phyloP scores from a whole-genome alignment of 2,888 invertebrate genomes.

The Drosophila cyrtoloma region DNA sequence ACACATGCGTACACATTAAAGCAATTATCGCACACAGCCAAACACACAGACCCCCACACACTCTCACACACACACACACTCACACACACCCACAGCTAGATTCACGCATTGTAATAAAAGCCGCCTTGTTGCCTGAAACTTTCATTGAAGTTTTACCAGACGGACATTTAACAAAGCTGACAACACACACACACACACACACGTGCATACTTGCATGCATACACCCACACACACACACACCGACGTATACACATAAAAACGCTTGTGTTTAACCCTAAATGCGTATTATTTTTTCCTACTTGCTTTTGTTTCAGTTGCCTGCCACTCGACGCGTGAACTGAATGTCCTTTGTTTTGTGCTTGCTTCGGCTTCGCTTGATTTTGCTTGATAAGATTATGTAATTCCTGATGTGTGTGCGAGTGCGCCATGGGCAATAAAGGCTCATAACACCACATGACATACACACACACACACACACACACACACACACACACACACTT shows the following conservation, averaged over 20 bases:
- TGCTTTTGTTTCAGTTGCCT: slow-evolving; percentile 30
- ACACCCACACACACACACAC: slow-evolving; percentile 9
- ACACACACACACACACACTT: slow-evolving; percentile 32
- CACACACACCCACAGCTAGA: slow-evolving; percentile 3
- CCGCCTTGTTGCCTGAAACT: slow-evolving; percentile 42
- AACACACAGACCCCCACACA: slow-evolving; percentile 2
- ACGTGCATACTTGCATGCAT: slow-evolving; percentile 5
- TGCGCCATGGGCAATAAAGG: slow-evolving; percentile 57
- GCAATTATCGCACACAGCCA: slow-evolving; percentile 72
- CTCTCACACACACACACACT: slow-evolving; percentile 10
- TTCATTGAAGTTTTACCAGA: slow-evolving; percentile 68
- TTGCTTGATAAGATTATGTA: slow-evolving; percentile 74
- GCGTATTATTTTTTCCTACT: slow-evolving; percentile 57
- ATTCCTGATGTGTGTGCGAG: slow-evolving; percentile 37
- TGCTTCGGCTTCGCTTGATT: slow-evolving; percentile 65
- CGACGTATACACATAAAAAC: slow-evolving; percentile 54
- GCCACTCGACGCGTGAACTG: slow-evolving; percentile 41
- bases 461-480: slow-evolving; percentile 12
- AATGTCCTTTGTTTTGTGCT: slow-evolving; percentile 56
- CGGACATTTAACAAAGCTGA: slow-evolving; percentile 65
- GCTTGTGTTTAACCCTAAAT: slow-evolving; percentile 78
- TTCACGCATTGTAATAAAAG: slow-evolving; percentile 16
- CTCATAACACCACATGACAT: slow-evolving; percentile 37
- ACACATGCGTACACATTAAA: slow-evolving; percentile 78
- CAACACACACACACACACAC: slow-evolving; percentile 33